These are phyloP conservation scores for Cassiopea xamachana DNA, from an alignment of 30 jellyfish, hydroid and myxozoan species.

Conservation along the genomic window DNA sequence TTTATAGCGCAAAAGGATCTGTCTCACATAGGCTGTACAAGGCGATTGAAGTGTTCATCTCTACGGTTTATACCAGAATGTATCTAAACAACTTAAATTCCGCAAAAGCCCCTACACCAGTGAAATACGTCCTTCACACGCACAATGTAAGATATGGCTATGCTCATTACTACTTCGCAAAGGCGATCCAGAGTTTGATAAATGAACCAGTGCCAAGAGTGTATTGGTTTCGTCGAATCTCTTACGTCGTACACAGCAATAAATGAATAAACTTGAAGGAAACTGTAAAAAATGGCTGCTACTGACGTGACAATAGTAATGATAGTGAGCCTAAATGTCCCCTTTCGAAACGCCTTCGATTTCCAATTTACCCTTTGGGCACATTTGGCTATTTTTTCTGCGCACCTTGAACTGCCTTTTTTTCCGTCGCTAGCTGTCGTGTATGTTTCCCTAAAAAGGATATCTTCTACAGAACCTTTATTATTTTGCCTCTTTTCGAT, in stretches of 20 bases:
- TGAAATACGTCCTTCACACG: slow-evolving; percentile 19
- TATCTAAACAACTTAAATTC: not conserved
- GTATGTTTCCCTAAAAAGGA: not conserved
- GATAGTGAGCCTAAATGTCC: slow-evolving; percentile 27
- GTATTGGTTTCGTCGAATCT: slow-evolving; percentile 20
- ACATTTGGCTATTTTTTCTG: not conserved
- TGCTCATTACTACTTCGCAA: slow-evolving; percentile 52
- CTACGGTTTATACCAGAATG: no score
- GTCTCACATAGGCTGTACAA: no score
- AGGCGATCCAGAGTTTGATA: slow-evolving; percentile 57
- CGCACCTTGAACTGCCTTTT: not conserved
- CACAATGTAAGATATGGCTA: slow-evolving; percentile 50
- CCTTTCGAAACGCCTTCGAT: slow-evolving; percentile 3
- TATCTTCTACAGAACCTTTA: not conserved
- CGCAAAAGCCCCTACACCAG: not conserved
- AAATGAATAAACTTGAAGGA: slow-evolving; percentile 49
- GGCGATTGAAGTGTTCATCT: no score
- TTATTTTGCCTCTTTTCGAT: not conserved
- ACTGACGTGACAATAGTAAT: slow-evolving; percentile 41
- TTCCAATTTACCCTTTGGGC: slow-evolving; percentile 5
- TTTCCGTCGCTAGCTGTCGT: not conserved
- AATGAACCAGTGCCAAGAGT: slow-evolving; percentile 65
- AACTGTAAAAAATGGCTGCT: slow-evolving; percentile 48
- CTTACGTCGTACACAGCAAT: slow-evolving; percentile 14
- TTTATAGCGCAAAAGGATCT: no score